phyloP scores from a whole-genome alignment of 2,797 vertebrate genomes.

The Hemibagrus guttatus region DNA sequence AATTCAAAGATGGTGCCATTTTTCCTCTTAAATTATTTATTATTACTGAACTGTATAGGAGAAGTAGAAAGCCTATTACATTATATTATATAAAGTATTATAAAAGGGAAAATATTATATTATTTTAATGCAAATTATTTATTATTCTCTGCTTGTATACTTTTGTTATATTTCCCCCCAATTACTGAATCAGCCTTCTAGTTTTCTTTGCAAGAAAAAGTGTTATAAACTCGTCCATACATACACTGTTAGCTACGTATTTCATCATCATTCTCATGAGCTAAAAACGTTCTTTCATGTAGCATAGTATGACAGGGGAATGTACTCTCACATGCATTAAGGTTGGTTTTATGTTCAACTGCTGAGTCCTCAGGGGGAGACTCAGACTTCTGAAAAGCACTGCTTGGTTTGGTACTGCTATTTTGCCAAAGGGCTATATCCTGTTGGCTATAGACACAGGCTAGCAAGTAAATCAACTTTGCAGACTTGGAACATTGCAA shows the following conservation, averaged over 20 bases:
- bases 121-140: background rate
- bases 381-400: background rate
- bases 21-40: background rate
- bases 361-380: background rate
- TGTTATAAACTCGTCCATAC: background rate
- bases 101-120: background rate
- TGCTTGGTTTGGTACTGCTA: background rate
- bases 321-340: background rate
- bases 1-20: background rate
- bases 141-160: background rate
- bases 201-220: background rate
- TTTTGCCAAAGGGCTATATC: no score
- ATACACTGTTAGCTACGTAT: background rate
- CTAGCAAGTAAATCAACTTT: background rate
- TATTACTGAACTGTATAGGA: background rate
- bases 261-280: background rate
- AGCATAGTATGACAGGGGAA: no score
- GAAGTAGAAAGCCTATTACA: background rate
- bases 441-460: background rate
- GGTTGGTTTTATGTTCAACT: background rate
- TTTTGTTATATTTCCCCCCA: background rate
- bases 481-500: background rate
- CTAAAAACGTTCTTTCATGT: background rate
- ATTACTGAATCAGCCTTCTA: background rate
- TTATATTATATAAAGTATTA: background rate